Conservation (phyloP, 2,113 vertebrate genomes). For the Suncus etruscus region DNA sequence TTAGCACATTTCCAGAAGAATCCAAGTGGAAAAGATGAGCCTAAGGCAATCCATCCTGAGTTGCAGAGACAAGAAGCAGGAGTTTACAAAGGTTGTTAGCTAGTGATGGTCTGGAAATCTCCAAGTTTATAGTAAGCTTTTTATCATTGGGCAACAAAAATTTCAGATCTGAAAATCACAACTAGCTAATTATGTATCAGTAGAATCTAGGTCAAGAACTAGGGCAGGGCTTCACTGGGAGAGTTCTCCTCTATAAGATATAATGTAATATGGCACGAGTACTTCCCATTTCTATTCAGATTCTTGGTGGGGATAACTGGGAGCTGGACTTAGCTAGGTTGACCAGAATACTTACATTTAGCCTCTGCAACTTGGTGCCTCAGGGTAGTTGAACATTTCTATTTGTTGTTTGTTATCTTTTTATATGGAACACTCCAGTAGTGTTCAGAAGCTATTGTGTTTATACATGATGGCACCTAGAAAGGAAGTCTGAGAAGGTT, state of each 20-base stretch:
- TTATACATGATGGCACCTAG: not conserved
- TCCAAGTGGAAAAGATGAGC: fast-evolving
- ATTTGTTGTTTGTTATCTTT: not conserved
- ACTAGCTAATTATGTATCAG: not conserved
- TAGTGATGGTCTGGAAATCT: not conserved
- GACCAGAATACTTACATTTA: not conserved
- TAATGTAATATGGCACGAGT: not conserved
- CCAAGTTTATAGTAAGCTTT: not conserved
- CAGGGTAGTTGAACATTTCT: too few relatives aligned
- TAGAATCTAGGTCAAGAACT: not conserved
- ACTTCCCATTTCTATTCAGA: not conserved
- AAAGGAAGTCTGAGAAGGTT: not conserved
- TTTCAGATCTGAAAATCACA: not conserved
- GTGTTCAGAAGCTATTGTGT: not conserved
- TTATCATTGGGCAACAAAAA: not conserved
- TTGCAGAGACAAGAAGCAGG: not conserved
- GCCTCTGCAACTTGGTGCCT: not conserved
- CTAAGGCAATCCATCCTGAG: not conserved
- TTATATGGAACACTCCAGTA: too few relatives aligned
- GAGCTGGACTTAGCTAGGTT: not conserved
- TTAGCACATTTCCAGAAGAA: not conserved
- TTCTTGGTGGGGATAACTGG: not conserved
- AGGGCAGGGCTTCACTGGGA: not conserved
- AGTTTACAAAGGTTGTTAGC: not conserved
- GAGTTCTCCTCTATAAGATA: not conserved